These are phyloP conservation scores for Cryptomyrus ogoouensis DNA, from an alignment of 2,113 vertebrate species.

Conservation along the genomic window DNA sequence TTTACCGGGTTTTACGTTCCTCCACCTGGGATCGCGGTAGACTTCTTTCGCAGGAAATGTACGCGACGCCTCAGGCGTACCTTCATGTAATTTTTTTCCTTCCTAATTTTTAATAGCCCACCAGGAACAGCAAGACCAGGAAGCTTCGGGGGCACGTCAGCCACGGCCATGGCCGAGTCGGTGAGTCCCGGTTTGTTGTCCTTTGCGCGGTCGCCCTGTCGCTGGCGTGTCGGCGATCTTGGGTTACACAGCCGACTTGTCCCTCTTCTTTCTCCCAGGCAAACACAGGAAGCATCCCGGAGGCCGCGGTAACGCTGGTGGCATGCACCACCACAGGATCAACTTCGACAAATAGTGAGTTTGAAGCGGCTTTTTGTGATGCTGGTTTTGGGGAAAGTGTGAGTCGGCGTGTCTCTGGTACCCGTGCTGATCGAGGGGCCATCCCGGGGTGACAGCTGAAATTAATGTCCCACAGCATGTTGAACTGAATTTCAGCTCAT, in stretches of 20 bases:
- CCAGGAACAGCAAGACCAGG: slow-evolving; percentile 77
- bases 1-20: not conserved
- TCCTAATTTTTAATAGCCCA: slow-evolving; percentile 55
- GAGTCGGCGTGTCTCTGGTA: not conserved
- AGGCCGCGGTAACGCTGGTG: slow-evolving; percentile 88
- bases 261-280: slow-evolving; percentile 47
- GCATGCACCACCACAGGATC: slow-evolving; percentile 90
- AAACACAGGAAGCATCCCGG: slow-evolving; percentile 90
- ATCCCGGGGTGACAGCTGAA: too few relatives aligned
- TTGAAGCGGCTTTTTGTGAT: not conserved
- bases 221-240: not conserved
- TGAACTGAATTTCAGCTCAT: too few relatives aligned
- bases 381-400: not conserved
- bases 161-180: slow-evolving; percentile 80
- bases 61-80: not conserved
- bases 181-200: slow-evolving; percentile 52
- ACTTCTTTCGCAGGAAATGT: not conserved
- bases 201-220: too few relatives aligned
- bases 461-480: too few relatives aligned
- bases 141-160: slow-evolving; percentile 82
- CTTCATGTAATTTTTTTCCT: too few relatives aligned
- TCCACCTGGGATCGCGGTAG: not conserved
- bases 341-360: slow-evolving; percentile 95
- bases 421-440: too few relatives aligned
- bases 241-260: too few relatives aligned